Evolutionary conservation across 1,140 invertebrate species (phyloP).

Genomic region (Cotesia glomerata): DNA sequence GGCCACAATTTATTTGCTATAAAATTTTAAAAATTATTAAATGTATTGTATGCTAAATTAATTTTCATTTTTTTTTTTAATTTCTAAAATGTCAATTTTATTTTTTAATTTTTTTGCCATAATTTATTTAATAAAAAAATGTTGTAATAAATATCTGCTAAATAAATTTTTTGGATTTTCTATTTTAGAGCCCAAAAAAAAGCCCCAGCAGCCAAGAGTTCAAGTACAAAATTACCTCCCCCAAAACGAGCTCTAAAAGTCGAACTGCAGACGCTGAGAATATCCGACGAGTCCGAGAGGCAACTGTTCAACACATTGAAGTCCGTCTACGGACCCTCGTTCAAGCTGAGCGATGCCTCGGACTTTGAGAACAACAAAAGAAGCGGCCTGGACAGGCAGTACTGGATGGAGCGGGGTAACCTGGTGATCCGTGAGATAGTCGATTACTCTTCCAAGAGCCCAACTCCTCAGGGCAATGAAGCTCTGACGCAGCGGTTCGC

Average conservation of each 20-base stretch:
- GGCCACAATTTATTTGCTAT: too few species aligned
- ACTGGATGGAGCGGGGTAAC: constrained; percentile 76
- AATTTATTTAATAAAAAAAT: too few species aligned
- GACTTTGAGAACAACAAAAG: constrained; percentile 68
- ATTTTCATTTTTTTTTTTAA: too few species aligned
- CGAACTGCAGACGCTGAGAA: constrained; percentile 72
- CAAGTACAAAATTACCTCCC: constrained; percentile 3
- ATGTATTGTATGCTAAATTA: too few species aligned
- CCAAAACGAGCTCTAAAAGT: constrained; percentile 64
- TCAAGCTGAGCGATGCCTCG: constrained; percentile 57
- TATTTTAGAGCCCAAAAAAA: constrained; percentile 1
- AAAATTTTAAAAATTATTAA: too few species aligned
- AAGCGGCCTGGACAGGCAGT: constrained; percentile 70
- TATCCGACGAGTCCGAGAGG: constrained; percentile 72
- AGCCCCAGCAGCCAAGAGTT: constrained; percentile 9
- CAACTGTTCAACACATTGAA: constrained; percentile 74
- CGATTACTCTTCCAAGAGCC: constrained; percentile 68
- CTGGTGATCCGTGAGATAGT: constrained; percentile 73
- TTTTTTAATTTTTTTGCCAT: too few species aligned
- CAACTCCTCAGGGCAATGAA: constrained; percentile 61
- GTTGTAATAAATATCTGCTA: too few species aligned
- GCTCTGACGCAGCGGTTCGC: constrained; percentile 73
- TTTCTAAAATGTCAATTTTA: too few species aligned
- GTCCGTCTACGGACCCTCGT: constrained; percentile 72
- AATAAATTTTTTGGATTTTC: too few species aligned